Conservation (phyloP, 2,888 invertebrate species). For the Drosophila nr. medialis region DNA sequence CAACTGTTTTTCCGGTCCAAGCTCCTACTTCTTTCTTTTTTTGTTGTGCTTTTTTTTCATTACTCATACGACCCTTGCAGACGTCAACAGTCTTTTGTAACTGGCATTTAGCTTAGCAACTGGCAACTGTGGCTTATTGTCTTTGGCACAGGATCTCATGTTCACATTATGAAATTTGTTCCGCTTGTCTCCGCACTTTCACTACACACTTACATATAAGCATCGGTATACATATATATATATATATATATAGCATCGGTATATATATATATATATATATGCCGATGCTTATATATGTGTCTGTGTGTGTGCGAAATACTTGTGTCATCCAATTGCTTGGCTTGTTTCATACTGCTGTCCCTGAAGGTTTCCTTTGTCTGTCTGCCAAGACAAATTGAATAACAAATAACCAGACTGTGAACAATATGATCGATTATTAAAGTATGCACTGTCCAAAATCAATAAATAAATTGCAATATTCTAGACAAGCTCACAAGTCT, state of each 20-base stretch:
- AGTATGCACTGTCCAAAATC: background rate
- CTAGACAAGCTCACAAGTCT: background rate
- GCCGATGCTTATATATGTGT: constrained; percentile 1
- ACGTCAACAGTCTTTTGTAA: constrained; percentile 25
- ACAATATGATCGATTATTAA: constrained; percentile 34
- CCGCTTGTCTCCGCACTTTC: constrained; percentile 57
- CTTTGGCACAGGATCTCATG: constrained; percentile 16
- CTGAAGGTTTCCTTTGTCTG: constrained; percentile 27
- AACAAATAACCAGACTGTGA: constrained; percentile 29
- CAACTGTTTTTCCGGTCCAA: constrained; percentile 25
- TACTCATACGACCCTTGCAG: constrained; percentile 65
- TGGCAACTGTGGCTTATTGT: constrained; percentile 37
- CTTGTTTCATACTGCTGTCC: constrained; percentile 45
- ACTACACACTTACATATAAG: constrained; percentile 31
- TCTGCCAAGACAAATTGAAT: constrained; percentile 51
- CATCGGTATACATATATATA: constrained; percentile 15
- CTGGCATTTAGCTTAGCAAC: constrained; percentile 62
- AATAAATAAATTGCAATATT: background rate
- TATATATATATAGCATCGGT: background rate
- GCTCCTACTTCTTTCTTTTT: background rate
- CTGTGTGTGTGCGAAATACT: constrained; percentile 3
- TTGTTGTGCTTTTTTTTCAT: constrained; percentile 52
- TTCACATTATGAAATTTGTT: constrained; percentile 37
- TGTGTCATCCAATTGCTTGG: constrained; percentile 48
- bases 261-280: too few species aligned